Evolutionary conservation across 2,113 vertebrate species (phyloP).

Genomic region (Erinaceus europaeus): DNA sequence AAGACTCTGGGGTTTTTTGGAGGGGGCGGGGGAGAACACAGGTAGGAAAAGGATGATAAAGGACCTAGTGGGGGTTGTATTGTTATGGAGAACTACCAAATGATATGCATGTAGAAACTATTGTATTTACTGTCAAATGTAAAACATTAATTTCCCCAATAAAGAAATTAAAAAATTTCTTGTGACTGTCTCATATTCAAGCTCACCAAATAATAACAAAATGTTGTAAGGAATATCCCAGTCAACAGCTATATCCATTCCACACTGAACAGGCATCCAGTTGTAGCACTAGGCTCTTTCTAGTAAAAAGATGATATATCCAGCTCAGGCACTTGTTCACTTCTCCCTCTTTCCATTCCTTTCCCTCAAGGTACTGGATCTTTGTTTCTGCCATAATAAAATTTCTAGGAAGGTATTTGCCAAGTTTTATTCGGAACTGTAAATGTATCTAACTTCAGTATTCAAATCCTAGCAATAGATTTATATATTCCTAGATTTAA

Average conservation of each 20-base stretch:
- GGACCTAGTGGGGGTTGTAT: no score
- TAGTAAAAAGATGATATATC: neutral
- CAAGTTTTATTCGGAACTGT: slow-evolving; percentile 4
- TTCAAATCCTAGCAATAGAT: neutral
- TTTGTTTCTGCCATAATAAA: slow-evolving; percentile 10
- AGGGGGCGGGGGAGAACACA: no score
- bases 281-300: neutral
- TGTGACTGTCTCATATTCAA: neutral
- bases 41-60: no score
- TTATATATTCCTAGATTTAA: neutral
- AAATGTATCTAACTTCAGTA: neutral
- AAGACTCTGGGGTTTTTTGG: no score
- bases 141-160: no score
- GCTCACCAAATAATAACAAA: neutral
- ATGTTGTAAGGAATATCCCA: neutral
- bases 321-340: neutral
- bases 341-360: neutral
- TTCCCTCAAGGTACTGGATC: neutral
- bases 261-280: neutral
- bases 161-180: no score
- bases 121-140: no score
- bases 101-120: no score
- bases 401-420: neutral
- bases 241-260: neutral
- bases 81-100: no score